Conservation (phyloP, 2,113 vertebrate genomes). For the Smithornis capensis region DNA sequence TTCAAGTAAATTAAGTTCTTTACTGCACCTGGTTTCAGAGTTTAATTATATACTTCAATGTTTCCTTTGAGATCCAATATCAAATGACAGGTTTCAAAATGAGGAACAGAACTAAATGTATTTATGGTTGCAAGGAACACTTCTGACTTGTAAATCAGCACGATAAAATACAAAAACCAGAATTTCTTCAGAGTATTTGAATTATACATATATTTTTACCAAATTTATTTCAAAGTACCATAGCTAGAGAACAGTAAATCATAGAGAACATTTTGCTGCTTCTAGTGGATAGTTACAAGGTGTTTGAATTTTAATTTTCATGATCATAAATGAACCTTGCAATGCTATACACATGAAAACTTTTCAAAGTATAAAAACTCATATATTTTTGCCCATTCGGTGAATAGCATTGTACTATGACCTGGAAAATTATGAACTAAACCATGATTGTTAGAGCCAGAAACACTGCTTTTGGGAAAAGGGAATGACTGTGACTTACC, state of each 20-base stretch:
- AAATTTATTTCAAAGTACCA: background rate
- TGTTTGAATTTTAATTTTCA: background rate
- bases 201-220: background rate
- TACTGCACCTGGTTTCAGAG: background rate
- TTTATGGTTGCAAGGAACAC: accelerated
- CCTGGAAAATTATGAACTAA: background rate
- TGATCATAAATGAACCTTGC: accelerated
- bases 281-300: background rate
- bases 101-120: background rate
- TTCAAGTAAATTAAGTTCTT: conserved; percentile 7
- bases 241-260: background rate
- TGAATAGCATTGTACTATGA: background rate
- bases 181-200: background rate
- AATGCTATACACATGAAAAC: background rate
- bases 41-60: background rate
- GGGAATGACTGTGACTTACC: background rate
- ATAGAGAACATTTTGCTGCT: background rate
- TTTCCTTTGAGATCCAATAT: background rate
- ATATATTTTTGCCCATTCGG: background rate
- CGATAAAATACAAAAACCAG: background rate
- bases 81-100: background rate
- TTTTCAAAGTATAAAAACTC: background rate
- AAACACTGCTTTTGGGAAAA: background rate
- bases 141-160: background rate
- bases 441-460: background rate